phyloP scores from a whole-genome alignment of 1,140 invertebrate species.

The Oncopodura yosiiana region DNA sequence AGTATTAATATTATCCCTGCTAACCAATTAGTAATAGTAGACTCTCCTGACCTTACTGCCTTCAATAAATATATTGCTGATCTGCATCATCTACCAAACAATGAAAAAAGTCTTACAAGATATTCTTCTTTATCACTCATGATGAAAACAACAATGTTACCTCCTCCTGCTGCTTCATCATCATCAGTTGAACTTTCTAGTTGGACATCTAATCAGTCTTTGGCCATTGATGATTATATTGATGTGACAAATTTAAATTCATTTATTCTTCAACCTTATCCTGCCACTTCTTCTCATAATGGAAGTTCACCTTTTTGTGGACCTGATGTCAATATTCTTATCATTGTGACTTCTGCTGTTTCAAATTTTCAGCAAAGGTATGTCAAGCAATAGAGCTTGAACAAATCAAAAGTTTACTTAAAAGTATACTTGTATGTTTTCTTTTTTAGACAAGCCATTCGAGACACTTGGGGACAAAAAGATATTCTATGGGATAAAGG shows the following conservation, averaged over 20 bases:
- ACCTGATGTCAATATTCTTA: constrained; percentile 21
- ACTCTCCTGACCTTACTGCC: no score
- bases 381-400: no score
- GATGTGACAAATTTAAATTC: constrained; percentile 18
- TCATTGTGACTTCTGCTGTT: constrained; percentile 30
- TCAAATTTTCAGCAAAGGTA: constrained; percentile 13
- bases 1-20: no score
- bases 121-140: no score
- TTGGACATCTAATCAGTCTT: constrained; percentile 29
- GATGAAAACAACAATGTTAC: no score
- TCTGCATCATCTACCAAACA: no score
- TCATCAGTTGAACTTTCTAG: constrained; percentile 31
- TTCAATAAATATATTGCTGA: no score
- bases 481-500: constrained; percentile 44
- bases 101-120: no score
- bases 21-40: no score
- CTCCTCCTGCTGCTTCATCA: no score
- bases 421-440: no score
- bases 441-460: constrained; percentile 57
- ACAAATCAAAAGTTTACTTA: no score
- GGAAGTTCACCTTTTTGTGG: constrained; percentile 23
- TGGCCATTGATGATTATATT: constrained; percentile 29
- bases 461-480: constrained; percentile 69
- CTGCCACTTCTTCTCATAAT: neutral
- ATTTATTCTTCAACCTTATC: constrained; percentile 26